These are phyloP conservation scores for Pseudococcus viburni DNA, from an alignment of 2,888 invertebrate species.

Conservation along the genomic window DNA sequence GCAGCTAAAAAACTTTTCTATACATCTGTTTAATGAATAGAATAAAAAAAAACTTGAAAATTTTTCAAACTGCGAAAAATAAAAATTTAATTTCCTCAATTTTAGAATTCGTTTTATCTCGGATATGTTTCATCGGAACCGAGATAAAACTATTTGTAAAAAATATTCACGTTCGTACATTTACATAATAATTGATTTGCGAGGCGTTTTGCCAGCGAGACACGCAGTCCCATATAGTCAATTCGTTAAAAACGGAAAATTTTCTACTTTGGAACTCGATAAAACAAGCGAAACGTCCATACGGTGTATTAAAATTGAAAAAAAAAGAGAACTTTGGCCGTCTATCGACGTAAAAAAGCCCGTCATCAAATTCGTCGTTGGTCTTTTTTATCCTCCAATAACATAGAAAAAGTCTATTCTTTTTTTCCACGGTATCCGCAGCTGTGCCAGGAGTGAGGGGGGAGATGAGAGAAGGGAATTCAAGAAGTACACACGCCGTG, in stretches of 20 bases:
- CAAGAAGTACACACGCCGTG: not conserved
- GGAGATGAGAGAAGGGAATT: not conserved
- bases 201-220: not conserved
- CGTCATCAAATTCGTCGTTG: constrained; percentile 25
- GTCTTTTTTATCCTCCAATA: not conserved
- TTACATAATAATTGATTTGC: constrained; percentile 8
- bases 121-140: not conserved
- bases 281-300: not conserved
- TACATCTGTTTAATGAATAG: too few relatives aligned
- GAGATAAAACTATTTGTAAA: not conserved
- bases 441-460: not conserved
- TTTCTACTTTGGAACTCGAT: not conserved
- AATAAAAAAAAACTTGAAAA: too few relatives aligned
- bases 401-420: not conserved
- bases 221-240: not conserved
- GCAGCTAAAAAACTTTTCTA: not conserved
- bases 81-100: too few relatives aligned
- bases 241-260: not conserved
- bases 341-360: constrained; percentile 16
- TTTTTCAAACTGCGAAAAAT: too few relatives aligned
- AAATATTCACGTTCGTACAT: not conserved
- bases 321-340: not conserved
- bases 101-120: not conserved
- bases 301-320: not conserved
- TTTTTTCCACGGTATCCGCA: not conserved